Percentiles rank a stretch among this genome's conserved stretches.
Conservation (phyloP, 2,888 invertebrate species). For the Trachelus tabidus region DNA sequence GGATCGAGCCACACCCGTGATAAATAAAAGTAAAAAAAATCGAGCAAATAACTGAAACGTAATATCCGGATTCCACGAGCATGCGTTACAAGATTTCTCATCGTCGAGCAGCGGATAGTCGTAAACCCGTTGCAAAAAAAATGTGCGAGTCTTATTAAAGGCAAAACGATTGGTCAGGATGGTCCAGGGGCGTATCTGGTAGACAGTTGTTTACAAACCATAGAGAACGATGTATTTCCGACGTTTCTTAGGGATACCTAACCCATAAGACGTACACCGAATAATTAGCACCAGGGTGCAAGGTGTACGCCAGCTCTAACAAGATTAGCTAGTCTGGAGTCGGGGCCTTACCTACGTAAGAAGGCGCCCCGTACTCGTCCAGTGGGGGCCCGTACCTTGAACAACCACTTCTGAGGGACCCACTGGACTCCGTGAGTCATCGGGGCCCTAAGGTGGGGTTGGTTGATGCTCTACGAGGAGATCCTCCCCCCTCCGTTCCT, state of each 20-base stretch:
- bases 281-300: constrained; percentile 49
- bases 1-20: neutral
- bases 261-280: constrained; percentile 23
- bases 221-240: neutral
- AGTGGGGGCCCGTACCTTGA: constrained; percentile 23
- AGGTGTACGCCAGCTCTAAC: constrained; percentile 50
- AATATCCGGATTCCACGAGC: neutral
- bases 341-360: constrained; percentile 1
- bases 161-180: neutral
- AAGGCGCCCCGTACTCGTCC: constrained; percentile 5
- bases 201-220: neutral
- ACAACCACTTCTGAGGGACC: neutral
- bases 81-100: neutral
- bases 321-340: constrained; percentile 53
- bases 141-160: neutral
- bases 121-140: neutral
- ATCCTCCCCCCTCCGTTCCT: neutral
- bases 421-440: neutral
- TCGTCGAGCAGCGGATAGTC: neutral
- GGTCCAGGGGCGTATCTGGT: neutral
- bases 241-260: neutral
- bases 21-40: neutral
- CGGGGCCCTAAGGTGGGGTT: neutral
- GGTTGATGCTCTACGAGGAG: neutral
- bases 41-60: neutral